Base-by-base conservation (phyloP, 1,140 invertebrate genomes). In the Solenopsis invicta region DNA sequence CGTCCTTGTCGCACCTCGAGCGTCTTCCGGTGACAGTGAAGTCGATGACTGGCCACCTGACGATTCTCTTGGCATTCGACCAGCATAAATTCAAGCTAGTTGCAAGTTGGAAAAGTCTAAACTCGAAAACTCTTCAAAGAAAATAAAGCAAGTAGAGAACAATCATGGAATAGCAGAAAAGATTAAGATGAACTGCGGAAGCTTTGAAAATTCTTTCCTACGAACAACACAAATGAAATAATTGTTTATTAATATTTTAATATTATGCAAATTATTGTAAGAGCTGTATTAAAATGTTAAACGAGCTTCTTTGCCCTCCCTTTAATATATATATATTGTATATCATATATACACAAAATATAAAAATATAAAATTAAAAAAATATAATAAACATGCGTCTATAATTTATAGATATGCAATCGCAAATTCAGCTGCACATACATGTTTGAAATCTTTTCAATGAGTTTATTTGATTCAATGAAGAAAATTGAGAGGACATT, bases 11-110 rank as follows among this genome's bases (percentile, higher is more conserved):
- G 62, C 88, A 85, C 64, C 76, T 72, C 77, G 48, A 48, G 21
- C 45, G 37, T 64, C 52, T 48, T 59, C 13, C 41, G 13, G 24
- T 37, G 21, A 82, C 52, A 24, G 59, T 48, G 18, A 61, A 82
- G 80, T 82, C 80, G 41, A 48, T 48, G 80, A 82, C 80, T 72
- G 64, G 66, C 80, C 80, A 84, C 80, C 80, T 84, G 80, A 84
- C 80, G 80, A 84, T 84, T 84, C 80, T 82, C 69, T 48, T 84
- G 80, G 80, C 80, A 50, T 13, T n/a, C 12, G 48, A 48, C 80
- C 69, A 84, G 21, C 24, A 24, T 74, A n/a, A 54, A 61, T 74
- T 50, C 29, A 54, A 37, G 69, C 80, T 59, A 24, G 50, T 74
- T 29, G 69, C n/a, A 34, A 82, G 52, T 74, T 48, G n/a, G 13